Conservation (phyloP, 92 coral and sea anemone species). For the Pocillopora grandis region DNA sequence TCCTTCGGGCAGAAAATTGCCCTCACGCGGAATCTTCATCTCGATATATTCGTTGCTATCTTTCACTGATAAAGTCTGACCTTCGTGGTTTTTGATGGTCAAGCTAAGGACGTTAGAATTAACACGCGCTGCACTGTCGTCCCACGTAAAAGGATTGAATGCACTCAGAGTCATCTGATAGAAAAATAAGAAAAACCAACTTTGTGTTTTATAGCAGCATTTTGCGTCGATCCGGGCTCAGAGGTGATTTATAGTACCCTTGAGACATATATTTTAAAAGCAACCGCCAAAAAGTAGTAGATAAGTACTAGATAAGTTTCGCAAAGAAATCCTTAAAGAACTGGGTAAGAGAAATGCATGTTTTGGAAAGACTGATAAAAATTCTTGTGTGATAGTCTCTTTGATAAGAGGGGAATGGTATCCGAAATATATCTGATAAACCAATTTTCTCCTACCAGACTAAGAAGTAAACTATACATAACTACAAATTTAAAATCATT, state of each 20-base stretch:
- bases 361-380: no score
- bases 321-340: no score
- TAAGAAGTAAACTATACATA: not conserved
- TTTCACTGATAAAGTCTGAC: slow-evolving; percentile 33
- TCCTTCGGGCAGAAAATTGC: not conserved
- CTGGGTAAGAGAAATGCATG: no score
- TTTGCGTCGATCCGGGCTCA: not conserved
- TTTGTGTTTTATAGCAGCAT: not conserved
- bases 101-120: slow-evolving; percentile 58
- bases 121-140: slow-evolving; percentile 43
- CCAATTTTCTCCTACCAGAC: not conserved
- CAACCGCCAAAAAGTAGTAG: no score
- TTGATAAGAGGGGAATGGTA: no score
- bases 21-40: slow-evolving; percentile 46
- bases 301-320: no score
- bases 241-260: not conserved
- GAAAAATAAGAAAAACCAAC: not conserved
- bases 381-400: no score
- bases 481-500: not conserved
- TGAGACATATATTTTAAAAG: not conserved
- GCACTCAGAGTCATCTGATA: slow-evolving; percentile 46
- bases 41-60: slow-evolving; percentile 53
- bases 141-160: slow-evolving; percentile 76
- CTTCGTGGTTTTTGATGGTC: slow-evolving; percentile 58
- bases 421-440: no score